Evolutionary conservation across 2,888 invertebrate genomes (phyloP), one percentile per base, ranked within the genome.

Genomic region (Caenorhabditis sp.): DNA sequence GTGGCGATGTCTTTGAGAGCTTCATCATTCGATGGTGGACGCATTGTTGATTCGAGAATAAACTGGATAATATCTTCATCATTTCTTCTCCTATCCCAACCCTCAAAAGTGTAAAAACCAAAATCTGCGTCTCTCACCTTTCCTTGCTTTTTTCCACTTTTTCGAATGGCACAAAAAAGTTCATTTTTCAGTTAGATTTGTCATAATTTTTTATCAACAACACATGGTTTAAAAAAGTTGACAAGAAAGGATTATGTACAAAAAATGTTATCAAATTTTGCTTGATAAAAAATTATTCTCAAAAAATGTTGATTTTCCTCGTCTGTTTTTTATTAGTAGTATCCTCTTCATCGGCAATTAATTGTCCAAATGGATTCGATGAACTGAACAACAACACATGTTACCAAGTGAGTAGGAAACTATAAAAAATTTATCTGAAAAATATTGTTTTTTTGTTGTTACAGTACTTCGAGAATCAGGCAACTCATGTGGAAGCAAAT

Each of bases 1-100:
- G 84, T 79, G 21, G 87, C 88, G 26, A 84, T 83, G 53, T 81
- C 76, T 36, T 78, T 69, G 67, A 86, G 75, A 19, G 76, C 79
- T 8, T 82, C 76, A 63, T 85, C 84, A 61, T 19, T 65, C 5
- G 61, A n/a, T n/a, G 37, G 23, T 24, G 65, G 65, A 55, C 51
- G 27, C 73, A 68, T 73, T 23, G 3, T 59, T 27, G 36, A 23
- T 21, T n/a, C n/a, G 21, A 6, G 12, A 51, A 51, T 21, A 6
- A 43, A 43, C 43, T 43, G 43, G 14, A 43, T 43, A 43, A 12
- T 17, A 3, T 43, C 23, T 23, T 50, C 62, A 61, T 21, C 31
- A 51, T 31, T 55, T 54, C 36, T 55, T 53, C 43, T 36, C 53
- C 31, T 58, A 58, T 64, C 23, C 17, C 43, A 10, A 10, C 17